These are phyloP conservation scores for Mirza zaza DNA, from an alignment of 2,113 vertebrate species.

Conservation along the genomic window DNA sequence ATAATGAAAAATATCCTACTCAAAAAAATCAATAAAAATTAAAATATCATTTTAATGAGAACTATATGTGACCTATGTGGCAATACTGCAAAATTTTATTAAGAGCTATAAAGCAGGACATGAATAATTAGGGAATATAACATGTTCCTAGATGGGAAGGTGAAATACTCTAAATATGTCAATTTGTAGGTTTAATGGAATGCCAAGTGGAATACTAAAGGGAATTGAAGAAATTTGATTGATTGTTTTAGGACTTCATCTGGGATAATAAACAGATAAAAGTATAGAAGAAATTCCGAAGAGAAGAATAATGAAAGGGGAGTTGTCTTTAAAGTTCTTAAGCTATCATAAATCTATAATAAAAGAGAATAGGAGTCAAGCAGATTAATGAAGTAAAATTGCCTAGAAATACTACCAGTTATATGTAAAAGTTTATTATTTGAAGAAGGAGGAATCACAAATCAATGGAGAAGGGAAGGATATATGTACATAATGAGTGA, in stretches of 20 bases:
- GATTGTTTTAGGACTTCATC: conserved; percentile 44
- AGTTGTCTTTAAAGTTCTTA: conserved; percentile 11
- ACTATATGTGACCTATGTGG: conserved; percentile 39
- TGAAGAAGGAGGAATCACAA: neutral
- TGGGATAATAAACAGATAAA: conserved; percentile 65
- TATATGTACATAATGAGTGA: too few relatives aligned
- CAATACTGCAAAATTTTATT: conserved; percentile 52
- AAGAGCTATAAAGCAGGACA: conserved; percentile 38
- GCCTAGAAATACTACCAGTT: neutral
- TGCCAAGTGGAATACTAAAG: conserved; percentile 48
- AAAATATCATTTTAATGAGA: conserved; percentile 67
- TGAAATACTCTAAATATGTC: conserved; percentile 33
- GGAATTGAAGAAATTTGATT: neutral
- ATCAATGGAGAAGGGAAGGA: neutral
- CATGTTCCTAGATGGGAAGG: conserved; percentile 6
- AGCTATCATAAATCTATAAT: conserved; percentile 18
- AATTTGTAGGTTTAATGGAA: conserved; percentile 6
- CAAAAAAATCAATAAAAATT: conserved; percentile 71
- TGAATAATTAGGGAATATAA: conserved; percentile 56
- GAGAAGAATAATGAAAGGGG: conserved; percentile 17
- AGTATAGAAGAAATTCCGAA: neutral
- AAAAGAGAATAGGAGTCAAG: neutral
- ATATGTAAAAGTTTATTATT: neutral
- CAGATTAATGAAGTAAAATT: neutral
- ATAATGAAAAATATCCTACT: conserved; percentile 52